Conservation (phyloP, 2,888 invertebrate genomes). For the Oeneis ivallda region DNA sequence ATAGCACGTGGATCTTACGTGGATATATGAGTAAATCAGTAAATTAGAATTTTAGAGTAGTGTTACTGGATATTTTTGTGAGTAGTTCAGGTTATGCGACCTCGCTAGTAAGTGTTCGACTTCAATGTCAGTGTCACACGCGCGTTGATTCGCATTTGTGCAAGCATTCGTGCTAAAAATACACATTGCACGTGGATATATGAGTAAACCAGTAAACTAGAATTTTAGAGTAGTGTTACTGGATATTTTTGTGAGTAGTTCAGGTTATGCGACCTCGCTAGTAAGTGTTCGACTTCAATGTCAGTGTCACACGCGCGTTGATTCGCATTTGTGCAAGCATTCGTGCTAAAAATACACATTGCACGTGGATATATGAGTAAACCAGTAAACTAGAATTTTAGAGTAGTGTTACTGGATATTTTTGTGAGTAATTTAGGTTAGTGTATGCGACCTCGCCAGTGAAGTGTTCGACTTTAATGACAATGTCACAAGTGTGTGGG, state of each 20-base stretch:
- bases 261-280: neutral
- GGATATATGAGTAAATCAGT: too few relatives aligned
- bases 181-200: neutral
- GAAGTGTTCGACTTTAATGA: too few relatives aligned
- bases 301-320: neutral
- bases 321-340: neutral
- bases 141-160: neutral
- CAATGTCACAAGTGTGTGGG: slow-evolving; percentile 11
- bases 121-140: slow-evolving; percentile 12
- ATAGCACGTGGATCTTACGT: neutral
- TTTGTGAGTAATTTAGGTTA: too few relatives aligned
- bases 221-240: neutral
- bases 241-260: neutral
- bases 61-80: too few relatives aligned
- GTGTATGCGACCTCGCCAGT: too few relatives aligned
- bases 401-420: too few relatives aligned
- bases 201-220: neutral
- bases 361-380: too few relatives aligned
- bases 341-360: neutral
- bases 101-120: too few relatives aligned
- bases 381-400: too few relatives aligned
- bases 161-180: neutral
- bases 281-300: neutral
- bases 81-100: too few relatives aligned
- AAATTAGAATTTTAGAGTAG: too few relatives aligned